Base-by-base conservation (phyloP, 92 coral and sea anemone genomes). In the Epizoanthus stellaris region DNA sequence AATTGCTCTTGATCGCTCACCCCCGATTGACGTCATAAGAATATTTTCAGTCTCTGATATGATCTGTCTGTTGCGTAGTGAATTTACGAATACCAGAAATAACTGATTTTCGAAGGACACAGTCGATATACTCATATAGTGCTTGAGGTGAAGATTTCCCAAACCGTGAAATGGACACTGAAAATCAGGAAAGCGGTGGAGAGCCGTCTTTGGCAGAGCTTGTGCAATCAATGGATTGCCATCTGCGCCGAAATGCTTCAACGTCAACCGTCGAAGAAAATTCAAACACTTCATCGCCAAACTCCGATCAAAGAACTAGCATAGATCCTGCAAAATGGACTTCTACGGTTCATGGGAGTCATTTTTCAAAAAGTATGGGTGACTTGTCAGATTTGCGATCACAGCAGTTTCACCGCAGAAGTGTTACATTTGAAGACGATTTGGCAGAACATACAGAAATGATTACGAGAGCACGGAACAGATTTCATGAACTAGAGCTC, bases 311-410 rank as follows among this genome's bases (percentile, higher is more conserved):
- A 12, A 54, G 63, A 58, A 76, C 47, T 15, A 76, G 57, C 21
- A 14, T 5, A 9, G n/a, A 5, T 59, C 54, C 3, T 76, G 25
- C 71, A 63, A 43, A 63, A 9, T 75, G 80, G 80, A 75, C 52
- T 75, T 75, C 80, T 52, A 0, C 30, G 61, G 72, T 59, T 79
- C 91, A 87, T 85, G 79, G 88, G 59, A 92, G 90, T 81, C 92
- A 91, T 64, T 94, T 94, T 86, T 94, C 98, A 56, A 93, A 91
- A 85, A 97, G 99, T 76, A 87, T 97, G 92, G 92, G 93, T 7
- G 98, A 97, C 75, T 81, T 97, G 67, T 75, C 92, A 12, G 23
- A 71, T 67, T 82, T 91, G 39, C 58, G 76, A 68, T 82, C 83
- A 45, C 85, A 76, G 63, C 85, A 88, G 63, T 60, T 64, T 36